phyloP scores from a whole-genome alignment of 1,140 invertebrate species.

The Solen grandis region DNA sequence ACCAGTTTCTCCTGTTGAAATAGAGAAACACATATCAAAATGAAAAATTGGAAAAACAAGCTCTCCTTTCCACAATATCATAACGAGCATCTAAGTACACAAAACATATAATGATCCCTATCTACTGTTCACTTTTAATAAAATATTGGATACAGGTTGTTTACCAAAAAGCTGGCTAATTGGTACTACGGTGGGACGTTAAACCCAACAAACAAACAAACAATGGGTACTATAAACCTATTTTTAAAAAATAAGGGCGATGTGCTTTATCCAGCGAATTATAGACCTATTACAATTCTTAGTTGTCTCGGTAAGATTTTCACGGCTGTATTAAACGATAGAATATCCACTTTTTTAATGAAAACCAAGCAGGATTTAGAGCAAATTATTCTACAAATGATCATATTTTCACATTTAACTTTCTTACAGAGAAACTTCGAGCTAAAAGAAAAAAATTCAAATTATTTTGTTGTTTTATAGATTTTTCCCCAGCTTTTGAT shows the following conservation, averaged over 20 bases:
- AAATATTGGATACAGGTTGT: not conserved
- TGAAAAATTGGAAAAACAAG: conserved; percentile 1
- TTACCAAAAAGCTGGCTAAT: not conserved
- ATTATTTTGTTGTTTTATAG: not conserved
- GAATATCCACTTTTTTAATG: not conserved
- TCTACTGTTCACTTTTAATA: not conserved
- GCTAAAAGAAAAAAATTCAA: not conserved
- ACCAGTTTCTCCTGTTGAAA: not conserved
- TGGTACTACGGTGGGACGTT: not conserved
- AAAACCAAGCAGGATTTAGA: not conserved
- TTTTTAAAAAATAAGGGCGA: conserved; percentile 2
- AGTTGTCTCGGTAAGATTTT: too few species aligned
- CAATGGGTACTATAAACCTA: too few species aligned
- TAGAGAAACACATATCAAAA: not conserved
- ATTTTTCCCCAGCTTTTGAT: not conserved
- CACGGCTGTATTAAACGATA: not conserved
- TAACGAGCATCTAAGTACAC: conserved; percentile 9
- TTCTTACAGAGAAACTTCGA: not conserved
- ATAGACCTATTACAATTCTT: conserved; percentile 7
- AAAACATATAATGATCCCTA: conserved; percentile 6
- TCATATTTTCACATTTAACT: not conserved
- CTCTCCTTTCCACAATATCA: conserved; percentile 8
- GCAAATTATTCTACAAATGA: too few species aligned
- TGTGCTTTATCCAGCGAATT: not conserved
- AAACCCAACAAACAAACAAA: too few species aligned